A percentile compares a stretch with the other conserved stretches of the same genome.
phyloP scores from a whole-genome alignment of 2,113 vertebrate genomes.

The Amphiprion ocellaris region DNA sequence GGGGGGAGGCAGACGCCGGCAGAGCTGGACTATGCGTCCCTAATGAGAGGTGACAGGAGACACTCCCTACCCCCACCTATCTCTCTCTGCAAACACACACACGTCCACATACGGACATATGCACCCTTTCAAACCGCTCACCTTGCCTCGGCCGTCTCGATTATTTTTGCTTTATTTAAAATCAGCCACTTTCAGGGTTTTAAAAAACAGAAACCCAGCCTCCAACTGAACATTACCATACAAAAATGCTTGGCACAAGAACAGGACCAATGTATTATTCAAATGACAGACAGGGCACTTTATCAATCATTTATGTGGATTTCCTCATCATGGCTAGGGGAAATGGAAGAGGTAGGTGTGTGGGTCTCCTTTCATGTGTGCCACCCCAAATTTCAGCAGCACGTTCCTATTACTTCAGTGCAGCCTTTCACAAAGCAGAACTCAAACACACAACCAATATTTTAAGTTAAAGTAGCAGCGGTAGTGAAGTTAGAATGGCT shows the following conservation, averaged over 20 bases:
- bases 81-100: conserved; percentile 17
- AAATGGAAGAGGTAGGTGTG: conserved; percentile 37
- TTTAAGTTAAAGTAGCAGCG: conserved; percentile 26
- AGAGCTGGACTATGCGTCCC: conserved; percentile 74
- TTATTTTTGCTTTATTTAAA: conserved; percentile 50
- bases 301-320: conserved; percentile 79
- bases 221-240: conserved; percentile 47
- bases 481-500: conserved; percentile 20
- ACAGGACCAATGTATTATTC: conserved; percentile 73
- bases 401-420: conserved; percentile 11
- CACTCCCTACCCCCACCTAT: conserved; percentile 75
- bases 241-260: conserved; percentile 55
- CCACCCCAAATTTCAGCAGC: conserved; percentile 6
- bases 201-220: conserved; percentile 32
- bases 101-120: conserved; percentile 43
- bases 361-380: conserved; percentile 14
- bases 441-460: conserved; percentile 13
- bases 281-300: conserved; percentile 72
- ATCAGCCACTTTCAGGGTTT: conserved; percentile 34
- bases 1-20: conserved; percentile 42
- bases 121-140: conserved; percentile 52
- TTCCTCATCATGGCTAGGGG: conserved; percentile 63
- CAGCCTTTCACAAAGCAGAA: conserved; percentile 18
- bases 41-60: conserved; percentile 83
- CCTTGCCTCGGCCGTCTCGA: conserved; percentile 37